Percentiles rank a stretch among this genome's conserved stretches.
Conservation (phyloP, 30 jellyfish, hydroid and myxozoan species). For the Morbakka virulenta region DNA sequence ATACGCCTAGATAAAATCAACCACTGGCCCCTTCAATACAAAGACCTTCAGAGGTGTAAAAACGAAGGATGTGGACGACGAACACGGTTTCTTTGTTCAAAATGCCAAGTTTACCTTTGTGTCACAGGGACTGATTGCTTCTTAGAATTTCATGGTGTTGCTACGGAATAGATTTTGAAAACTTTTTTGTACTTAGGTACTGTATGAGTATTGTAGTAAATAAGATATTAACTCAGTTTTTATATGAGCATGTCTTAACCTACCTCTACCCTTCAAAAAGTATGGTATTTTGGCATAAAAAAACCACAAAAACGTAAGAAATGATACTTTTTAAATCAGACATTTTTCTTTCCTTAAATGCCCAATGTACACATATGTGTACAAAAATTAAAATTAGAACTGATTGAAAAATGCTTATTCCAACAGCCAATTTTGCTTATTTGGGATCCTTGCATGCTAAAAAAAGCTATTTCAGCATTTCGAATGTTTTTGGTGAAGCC, state of each 20-base stretch:
- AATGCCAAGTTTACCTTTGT: no score
- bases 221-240: no score
- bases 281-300: no score
- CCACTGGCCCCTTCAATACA: constrained; percentile 2
- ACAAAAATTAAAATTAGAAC: background rate
- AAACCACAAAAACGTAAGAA: no score
- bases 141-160: no score
- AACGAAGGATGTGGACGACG: background rate
- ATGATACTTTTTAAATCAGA: no score
- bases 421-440: background rate
- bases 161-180: no score
- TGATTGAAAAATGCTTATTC: constrained; percentile 16
- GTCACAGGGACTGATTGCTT: no score
- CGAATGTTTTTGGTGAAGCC: constrained; percentile 27
- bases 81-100: constrained; percentile 9
- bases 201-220: no score
- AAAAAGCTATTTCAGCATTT: constrained; percentile 13
- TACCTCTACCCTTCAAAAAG: no score
- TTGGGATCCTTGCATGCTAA: constrained; percentile 12
- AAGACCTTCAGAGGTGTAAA: constrained; percentile 1
- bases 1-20: constrained; percentile 14
- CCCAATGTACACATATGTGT: constrained; percentile 29
- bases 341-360: constrained; percentile 23
- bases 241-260: no score
- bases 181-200: no score